Conservation (phyloP, 2,113 vertebrate genomes). For the Silurus glanis region DNA sequence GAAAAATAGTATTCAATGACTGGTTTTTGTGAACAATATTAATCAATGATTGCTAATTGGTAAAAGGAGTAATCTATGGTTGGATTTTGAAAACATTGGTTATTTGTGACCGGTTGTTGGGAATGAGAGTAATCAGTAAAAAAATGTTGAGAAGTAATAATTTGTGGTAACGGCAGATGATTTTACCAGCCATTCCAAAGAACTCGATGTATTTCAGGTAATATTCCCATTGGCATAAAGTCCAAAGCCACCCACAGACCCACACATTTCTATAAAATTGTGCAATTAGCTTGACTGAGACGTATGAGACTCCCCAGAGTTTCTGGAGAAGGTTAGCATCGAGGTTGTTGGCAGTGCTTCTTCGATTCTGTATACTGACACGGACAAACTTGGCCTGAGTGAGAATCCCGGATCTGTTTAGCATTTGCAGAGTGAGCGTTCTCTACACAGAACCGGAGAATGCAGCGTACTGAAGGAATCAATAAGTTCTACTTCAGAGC, state of each 20-base stretch:
- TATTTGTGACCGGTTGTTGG: neutral
- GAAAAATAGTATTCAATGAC: neutral
- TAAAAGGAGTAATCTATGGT: neutral
- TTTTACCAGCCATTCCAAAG: neutral
- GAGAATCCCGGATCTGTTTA: conserved; percentile 14
- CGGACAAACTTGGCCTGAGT: conserved; percentile 18
- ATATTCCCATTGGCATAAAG: neutral
- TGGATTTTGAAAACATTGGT: neutral
- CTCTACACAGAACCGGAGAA: conserved; percentile 6
- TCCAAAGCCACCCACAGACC: conserved; percentile 5
- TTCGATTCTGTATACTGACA: conserved; percentile 27
- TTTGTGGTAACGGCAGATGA: neutral
- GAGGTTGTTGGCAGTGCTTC: conserved; percentile 7
- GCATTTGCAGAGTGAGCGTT: conserved; percentile 11
- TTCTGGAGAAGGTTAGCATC: conserved; percentile 28
- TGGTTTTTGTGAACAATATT: neutral
- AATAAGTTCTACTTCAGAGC: conserved; percentile 27
- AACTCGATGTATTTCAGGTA: conserved; percentile 5
- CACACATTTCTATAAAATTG: conserved; percentile 1
- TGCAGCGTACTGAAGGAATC: conserved; percentile 16
- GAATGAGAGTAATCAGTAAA: neutral
- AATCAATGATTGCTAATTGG: neutral
- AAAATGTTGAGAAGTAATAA: neutral
- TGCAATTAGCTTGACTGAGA: conserved; percentile 8
- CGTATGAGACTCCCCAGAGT: conserved; percentile 23